Evolutionary conservation across 2,797 vertebrate genomes (phyloP).

Genomic region (Nothura maculosa): DNA sequence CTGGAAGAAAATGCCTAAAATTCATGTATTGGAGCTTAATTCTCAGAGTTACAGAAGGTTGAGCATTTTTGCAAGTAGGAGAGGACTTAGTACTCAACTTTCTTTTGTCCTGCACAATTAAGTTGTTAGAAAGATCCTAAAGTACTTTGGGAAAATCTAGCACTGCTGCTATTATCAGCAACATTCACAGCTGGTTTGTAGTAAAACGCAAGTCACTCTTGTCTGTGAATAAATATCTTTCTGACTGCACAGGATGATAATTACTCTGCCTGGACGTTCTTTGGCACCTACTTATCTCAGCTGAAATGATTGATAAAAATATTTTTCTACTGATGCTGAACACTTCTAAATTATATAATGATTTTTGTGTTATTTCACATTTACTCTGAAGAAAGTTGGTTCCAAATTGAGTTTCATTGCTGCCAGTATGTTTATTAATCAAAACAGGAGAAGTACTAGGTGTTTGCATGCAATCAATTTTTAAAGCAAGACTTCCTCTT

Average conservation of each 20-base stretch:
- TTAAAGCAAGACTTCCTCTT: constrained; percentile 52
- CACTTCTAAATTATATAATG: constrained; percentile 80
- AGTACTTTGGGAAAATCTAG: constrained; percentile 72
- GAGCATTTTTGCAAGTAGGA: constrained; percentile 56
- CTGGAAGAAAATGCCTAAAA: constrained; percentile 57
- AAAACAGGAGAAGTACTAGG: constrained; percentile 38
- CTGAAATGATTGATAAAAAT: constrained; percentile 82
- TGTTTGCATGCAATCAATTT: constrained; percentile 35
- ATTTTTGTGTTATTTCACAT: constrained; percentile 76
- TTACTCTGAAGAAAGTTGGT: constrained; percentile 67
- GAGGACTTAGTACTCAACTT: constrained; percentile 65
- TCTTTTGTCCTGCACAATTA: constrained; percentile 73
- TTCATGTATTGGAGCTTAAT: constrained; percentile 59
- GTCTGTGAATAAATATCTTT: constrained; percentile 83
- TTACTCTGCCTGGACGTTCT: constrained; percentile 83
- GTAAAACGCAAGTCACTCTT: constrained; percentile 76
- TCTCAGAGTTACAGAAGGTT: constrained; percentile 66
- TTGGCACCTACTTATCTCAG: constrained; percentile 81
- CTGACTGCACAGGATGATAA: constrained; percentile 83
- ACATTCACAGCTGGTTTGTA: constrained; percentile 77
- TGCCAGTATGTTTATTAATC: constrained; percentile 42
- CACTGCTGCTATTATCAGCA: constrained; percentile 78
- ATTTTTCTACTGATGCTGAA: constrained; percentile 80
- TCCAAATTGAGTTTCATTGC: constrained; percentile 31
- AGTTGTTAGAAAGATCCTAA: constrained; percentile 73